These are phyloP conservation scores for Plecotus auritus DNA, from an alignment of 2,113 vertebrate genomes.

Conservation along the genomic window DNA sequence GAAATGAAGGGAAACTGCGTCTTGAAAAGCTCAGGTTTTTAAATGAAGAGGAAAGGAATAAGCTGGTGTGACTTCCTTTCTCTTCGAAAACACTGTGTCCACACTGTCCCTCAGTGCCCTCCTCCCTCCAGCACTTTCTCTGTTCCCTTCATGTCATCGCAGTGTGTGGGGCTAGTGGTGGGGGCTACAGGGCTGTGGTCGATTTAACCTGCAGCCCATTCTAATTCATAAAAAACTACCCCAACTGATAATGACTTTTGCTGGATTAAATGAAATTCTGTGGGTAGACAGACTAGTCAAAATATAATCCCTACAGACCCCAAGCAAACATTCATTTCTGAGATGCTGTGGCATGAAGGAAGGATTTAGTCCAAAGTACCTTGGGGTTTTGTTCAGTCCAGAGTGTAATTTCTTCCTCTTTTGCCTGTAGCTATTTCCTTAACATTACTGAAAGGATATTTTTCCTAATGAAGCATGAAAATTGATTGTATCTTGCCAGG, in stretches of 20 bases:
- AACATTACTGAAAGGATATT: constrained; percentile 74
- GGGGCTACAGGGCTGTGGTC: neutral
- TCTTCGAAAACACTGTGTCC: neutral
- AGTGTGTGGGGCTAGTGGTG: neutral
- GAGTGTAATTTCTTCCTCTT: constrained; percentile 60
- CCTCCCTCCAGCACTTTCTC: no score
- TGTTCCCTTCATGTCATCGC: neutral
- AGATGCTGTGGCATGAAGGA: constrained; percentile 17
- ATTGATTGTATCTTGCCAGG: constrained; percentile 82
- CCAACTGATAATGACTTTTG: neutral
- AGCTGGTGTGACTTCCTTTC: neutral
- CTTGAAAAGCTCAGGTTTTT: constrained; percentile 4
- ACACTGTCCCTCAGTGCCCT: no score
- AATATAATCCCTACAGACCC: neutral
- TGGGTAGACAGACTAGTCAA: neutral
- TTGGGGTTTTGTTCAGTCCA: constrained; percentile 44
- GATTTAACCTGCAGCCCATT: neutral
- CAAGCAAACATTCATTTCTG: neutral
- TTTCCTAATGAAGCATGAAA: constrained; percentile 82
- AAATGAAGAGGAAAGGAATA: neutral
- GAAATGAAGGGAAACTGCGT: neutral
- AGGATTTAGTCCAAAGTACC: constrained; percentile 67
- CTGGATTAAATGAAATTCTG: neutral
- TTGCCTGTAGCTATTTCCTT: constrained; percentile 79
- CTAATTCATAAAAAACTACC: neutral